These are phyloP conservation scores for Machimus atricapillus DNA, from an alignment of 2,888 invertebrate genomes.

Conservation along the genomic window DNA sequence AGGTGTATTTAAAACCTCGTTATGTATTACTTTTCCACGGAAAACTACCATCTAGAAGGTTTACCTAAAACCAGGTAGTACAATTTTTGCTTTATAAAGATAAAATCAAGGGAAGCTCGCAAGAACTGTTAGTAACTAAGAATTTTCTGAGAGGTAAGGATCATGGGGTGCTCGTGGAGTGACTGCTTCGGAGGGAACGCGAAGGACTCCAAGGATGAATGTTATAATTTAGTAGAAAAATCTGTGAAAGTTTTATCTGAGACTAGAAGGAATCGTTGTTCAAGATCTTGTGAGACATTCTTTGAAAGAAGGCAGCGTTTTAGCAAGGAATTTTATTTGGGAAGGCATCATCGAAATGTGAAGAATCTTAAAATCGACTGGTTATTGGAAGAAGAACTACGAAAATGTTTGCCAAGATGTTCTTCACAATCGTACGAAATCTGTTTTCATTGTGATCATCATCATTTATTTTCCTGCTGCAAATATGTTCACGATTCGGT, in stretches of 20 bases:
- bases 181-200: background rate
- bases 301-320: background rate
- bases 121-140: background rate
- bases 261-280: background rate
- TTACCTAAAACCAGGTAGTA: background rate
- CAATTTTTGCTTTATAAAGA: background rate
- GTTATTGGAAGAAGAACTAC: background rate
- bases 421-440: background rate
- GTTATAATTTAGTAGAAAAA: background rate
- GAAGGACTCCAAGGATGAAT: background rate
- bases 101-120: background rate
- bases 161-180: background rate
- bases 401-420: background rate
- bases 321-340: background rate
- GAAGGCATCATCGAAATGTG: background rate
- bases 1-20: background rate
- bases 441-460: background rate
- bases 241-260: background rate
- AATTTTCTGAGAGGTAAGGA: background rate
- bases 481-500: background rate
- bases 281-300: conserved; percentile 2
- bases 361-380: background rate
- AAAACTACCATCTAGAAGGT: background rate
- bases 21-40: background rate
- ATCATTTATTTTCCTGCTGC: background rate